Conservation (phyloP, 2,888 invertebrate species). For the Ophion slaviceki region DNA sequence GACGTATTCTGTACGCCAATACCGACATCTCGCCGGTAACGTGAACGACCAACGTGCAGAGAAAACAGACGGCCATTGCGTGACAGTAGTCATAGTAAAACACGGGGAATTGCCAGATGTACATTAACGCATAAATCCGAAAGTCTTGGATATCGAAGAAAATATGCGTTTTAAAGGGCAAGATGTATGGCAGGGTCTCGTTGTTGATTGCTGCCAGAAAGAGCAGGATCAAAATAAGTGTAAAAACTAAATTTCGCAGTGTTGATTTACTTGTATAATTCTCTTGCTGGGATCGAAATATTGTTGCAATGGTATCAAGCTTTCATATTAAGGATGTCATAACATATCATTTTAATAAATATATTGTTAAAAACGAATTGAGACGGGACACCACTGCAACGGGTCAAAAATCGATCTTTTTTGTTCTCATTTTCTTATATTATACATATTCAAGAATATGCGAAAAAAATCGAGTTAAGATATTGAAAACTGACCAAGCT, state of each 20-base stretch:
- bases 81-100: conserved; percentile 58
- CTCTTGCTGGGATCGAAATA: neutral
- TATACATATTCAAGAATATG: too few species aligned
- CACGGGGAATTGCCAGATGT: conserved; percentile 64
- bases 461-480: too few species aligned
- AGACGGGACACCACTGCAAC: too few species aligned
- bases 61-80: conserved; percentile 60
- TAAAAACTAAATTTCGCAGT: neutral
- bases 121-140: conserved; percentile 53
- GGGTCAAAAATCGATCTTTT: too few species aligned
- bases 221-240: neutral
- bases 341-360: too few species aligned
- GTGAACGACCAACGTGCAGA: conserved; percentile 66
- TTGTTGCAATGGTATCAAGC: neutral
- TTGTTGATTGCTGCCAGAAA: conserved; percentile 35
- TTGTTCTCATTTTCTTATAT: too few species aligned
- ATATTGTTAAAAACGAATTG: too few species aligned
- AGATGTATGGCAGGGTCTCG: conserved; percentile 38
- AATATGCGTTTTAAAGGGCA: conserved; percentile 52
- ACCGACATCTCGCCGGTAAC: conserved; percentile 67
- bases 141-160: conserved; percentile 47
- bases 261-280: neutral
- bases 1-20: conserved; percentile 65
- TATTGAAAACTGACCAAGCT: too few species aligned
- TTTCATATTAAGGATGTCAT: neutral